phyloP scores from a whole-genome alignment of 2,797 vertebrate species.

The Myripristis jacobus region DNA sequence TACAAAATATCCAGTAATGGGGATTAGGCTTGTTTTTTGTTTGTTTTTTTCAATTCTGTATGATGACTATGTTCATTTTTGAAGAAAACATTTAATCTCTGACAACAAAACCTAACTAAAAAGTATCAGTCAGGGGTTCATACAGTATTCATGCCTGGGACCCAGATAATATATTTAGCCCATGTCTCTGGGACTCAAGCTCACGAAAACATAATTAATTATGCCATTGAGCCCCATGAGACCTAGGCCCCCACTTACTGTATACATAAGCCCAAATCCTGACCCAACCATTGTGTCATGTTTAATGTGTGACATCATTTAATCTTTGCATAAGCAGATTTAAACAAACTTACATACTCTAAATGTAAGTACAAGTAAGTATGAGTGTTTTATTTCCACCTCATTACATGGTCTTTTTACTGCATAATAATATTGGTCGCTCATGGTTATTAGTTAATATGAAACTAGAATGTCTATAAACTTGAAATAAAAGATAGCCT shows the following conservation, averaged over 20 bases:
- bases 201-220: conserved; percentile 20
- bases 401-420: too few species aligned
- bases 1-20: background rate
- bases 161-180: conserved; percentile 14
- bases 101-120: background rate
- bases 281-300: background rate
- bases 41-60: too few species aligned
- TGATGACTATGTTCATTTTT: background rate
- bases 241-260: background rate
- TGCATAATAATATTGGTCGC: too few species aligned
- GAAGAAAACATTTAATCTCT: background rate
- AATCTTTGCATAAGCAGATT: background rate
- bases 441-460: too few species aligned
- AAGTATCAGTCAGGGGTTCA: background rate
- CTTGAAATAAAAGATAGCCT: too few species aligned
- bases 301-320: background rate
- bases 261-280: background rate
- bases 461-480: too few species aligned
- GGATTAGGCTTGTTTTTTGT: too few species aligned
- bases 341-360: background rate
- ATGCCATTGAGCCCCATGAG: background rate
- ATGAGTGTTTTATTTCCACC: too few species aligned
- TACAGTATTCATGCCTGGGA: conserved; percentile 13
- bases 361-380: background rate
- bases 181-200: conserved; percentile 7